Evolutionary conservation across 2,113 vertebrate genomes (phyloP), one percentile per base, ranked within the genome.

Genomic region (Brachyhypopomus gauderio): DNA sequence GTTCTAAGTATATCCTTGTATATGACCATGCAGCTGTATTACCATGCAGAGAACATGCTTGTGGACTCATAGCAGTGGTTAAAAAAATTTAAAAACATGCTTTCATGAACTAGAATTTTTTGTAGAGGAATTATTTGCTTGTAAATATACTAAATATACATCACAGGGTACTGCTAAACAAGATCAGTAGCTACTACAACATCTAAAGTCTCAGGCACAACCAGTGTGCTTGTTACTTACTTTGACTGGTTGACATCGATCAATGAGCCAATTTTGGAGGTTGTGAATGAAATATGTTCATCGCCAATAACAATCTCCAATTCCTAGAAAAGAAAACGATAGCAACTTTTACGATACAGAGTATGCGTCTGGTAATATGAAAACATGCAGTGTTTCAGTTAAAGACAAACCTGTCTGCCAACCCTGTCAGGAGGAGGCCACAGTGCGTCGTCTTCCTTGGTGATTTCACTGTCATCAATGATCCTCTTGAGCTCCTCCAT

Each of bases 241-340:
- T 98, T 99, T 69, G 97, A 99, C 81, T 99, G 97, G 90, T 99
- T 99, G 79, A 99, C 98, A 23, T 99, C 98, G 78, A 99, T 99
- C 89, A 99, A 93, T 6, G 98, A 99, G 84, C 98, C 98, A 0
- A 99, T 99, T 94, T 99, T 99, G 86, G 98, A 99, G 0, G 98
- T 99, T 70, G 98, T 99, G 83, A 99, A 99, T 83, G 98, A 99
- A 90, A 99, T 99, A 87, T 99, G 98, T 81, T 99, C 97, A 0
- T 99, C 98, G n/a, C 97, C 98, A 0, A 99, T 99, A 79, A 99
- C 98, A 5, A 99, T 99, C 90, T 99, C 98, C 76, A 99, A 93
- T 84, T 99, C 98, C 98, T 99, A 78, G 36, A 59, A 72, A n/a
- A 0, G 9, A 16, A 78, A 74, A 91, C 25, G 12, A 30, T 34